Percentiles rank a stretch among this genome's conserved stretches.
Conservation (phyloP, 2,888 invertebrate genomes). For the Diachrysia chrysitis region DNA sequence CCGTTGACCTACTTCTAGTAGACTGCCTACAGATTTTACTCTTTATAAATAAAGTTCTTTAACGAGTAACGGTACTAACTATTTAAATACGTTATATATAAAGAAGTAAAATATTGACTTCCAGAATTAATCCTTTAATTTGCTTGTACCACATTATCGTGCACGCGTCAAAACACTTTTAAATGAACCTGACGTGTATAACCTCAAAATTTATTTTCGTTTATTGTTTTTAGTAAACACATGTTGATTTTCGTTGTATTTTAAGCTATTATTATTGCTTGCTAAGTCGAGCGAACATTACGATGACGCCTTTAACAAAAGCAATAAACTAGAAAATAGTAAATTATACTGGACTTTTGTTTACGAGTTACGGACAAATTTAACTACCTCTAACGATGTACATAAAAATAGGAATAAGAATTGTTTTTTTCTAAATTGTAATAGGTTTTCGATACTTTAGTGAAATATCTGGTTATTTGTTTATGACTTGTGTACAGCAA, state of each 20-base stretch:
- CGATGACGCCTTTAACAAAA: background rate
- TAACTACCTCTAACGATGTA: conserved; percentile 17
- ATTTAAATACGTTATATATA: background rate
- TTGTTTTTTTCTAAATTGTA: conserved; percentile 9
- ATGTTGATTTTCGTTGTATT: background rate
- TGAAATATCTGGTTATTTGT: background rate
- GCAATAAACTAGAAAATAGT: conserved; percentile 5
- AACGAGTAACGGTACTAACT: background rate
- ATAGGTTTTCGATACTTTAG: conserved; percentile 17
- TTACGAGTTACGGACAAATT: conserved; percentile 23
- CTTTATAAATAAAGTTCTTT: background rate
- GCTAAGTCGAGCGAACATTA: background rate
- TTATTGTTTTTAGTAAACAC: background rate
- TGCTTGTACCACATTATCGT: background rate
- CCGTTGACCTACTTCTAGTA: background rate
- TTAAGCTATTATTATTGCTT: background rate
- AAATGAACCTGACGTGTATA: background rate
- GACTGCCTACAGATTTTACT: background rate
- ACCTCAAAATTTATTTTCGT: background rate
- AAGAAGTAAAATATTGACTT: background rate
- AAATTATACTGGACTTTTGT: conserved; percentile 12
- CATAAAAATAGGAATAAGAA: conserved; percentile 13
- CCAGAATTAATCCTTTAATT: background rate
- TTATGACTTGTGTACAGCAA: background rate
- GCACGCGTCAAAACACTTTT: background rate